Conservation (phyloP, 2,113 vertebrate genomes). For the Cinclus mexicanus region DNA sequence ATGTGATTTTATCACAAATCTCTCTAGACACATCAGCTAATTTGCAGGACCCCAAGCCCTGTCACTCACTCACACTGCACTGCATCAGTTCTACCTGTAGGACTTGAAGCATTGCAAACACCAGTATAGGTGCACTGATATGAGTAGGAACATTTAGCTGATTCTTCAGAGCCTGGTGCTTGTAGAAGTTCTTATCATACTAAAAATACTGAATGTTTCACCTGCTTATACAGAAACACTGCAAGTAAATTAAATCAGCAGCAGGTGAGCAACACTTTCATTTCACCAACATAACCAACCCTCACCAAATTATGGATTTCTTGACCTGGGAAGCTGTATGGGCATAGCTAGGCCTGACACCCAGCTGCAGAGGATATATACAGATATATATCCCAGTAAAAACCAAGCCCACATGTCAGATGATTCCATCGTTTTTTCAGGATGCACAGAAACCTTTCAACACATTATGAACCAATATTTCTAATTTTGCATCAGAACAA, state of each 20-base stretch:
- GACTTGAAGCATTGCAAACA: neutral
- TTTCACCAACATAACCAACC: neutral
- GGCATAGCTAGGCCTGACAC: neutral
- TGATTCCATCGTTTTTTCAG: neutral
- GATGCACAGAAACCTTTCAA: neutral
- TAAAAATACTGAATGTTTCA: neutral
- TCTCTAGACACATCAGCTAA: neutral
- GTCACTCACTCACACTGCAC: neutral
- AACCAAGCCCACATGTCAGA: neutral
- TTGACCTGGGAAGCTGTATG: neutral
- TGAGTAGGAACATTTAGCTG: neutral
- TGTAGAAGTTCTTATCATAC: neutral
- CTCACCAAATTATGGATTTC: neutral
- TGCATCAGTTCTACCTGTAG: neutral
- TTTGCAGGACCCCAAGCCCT: neutral
- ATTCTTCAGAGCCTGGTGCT: neutral
- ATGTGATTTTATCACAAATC: neutral
- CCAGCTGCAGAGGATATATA: neutral
- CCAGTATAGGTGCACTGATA: neutral
- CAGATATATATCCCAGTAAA: neutral
- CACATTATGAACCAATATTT: neutral
- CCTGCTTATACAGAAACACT: neutral
- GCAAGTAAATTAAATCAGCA: neutral
- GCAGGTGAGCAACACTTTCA: neutral
- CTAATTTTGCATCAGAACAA: neutral